Base-by-base conservation (phyloP, 2,888 invertebrate species). In the Folsomia candida region DNA sequence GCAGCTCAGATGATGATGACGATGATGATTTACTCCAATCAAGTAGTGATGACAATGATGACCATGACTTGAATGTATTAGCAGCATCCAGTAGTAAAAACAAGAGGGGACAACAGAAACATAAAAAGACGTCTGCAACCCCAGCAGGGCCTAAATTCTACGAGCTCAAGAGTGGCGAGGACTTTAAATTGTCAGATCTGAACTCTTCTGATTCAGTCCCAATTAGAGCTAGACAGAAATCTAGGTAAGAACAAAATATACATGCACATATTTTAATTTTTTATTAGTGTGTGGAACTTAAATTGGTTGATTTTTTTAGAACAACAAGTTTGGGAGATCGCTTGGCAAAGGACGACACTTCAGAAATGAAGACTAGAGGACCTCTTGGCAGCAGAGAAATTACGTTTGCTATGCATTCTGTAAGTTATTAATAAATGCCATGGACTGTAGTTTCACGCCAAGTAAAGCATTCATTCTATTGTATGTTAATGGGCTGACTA, bases 11-110 rank as follows among this genome's bases (percentile, higher is more conserved):
- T 81, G 78, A 80, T 37, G 80, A 80, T 51, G 80, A 76, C 14
- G 68, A 72, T 54, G 11, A 14, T 4, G 4, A 54, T 54, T 54
- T 54, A 54, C 4, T 6, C 29, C 73, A 76, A 14, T 66, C 61
- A 11, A 80, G 80, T 54, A 87, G 91, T 82, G 92, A 93, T 1
- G 93, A 94, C 82, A 94, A 93, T 78, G 93, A 94, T 82, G 92
- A 93, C 67, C 11, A 54, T 4, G 11, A 6, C 6, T 14, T 4
- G 14, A 37, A 37, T 37, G n/a, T n/a, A n/a, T n/a, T n/a, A 47
- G 47, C 47, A 18, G 18, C 9, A 47, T 11, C 47, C 47, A 54
- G 18, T 22, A 54, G 89, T 81, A 80, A 85, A 82, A 85, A 87
- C 82, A 82, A 86, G 81, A 81, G 84, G 82, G 66, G 83, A 80